phyloP scores from a whole-genome alignment of 2,888 invertebrate genomes.

The Calephelis perditalis region DNA sequence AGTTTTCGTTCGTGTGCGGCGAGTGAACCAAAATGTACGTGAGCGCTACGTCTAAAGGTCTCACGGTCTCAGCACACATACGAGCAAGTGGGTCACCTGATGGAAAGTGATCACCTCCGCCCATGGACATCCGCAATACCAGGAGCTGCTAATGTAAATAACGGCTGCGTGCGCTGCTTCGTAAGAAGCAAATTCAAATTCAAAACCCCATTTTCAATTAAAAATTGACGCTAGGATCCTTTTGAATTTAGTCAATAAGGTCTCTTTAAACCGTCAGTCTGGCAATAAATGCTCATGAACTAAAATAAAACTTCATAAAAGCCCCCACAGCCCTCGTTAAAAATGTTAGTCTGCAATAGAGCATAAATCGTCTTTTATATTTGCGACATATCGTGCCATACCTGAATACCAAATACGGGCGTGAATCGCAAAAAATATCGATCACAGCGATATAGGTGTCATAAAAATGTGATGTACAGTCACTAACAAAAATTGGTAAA shows the following conservation, averaged over 20 bases:
- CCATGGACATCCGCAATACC: too few relatives aligned
- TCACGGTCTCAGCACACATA: too few relatives aligned
- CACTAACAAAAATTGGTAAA: background rate
- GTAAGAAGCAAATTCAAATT: conserved; percentile 2
- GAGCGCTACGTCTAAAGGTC: too few relatives aligned
- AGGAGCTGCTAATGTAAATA: too few relatives aligned
- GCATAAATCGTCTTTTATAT: conserved; percentile 16
- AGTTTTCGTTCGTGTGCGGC: too few relatives aligned
- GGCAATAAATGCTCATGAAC: conserved; percentile 7
- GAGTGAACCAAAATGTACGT: too few relatives aligned
- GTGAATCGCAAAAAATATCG: conserved; percentile 9
- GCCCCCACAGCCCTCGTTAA: conserved; percentile 17
- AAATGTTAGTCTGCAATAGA: conserved; percentile 16
- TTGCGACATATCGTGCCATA: conserved; percentile 12
- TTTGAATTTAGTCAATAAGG: background rate
- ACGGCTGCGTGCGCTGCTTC: background rate
- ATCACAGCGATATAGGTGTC: conserved; percentile 5
- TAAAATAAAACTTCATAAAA: conserved; percentile 14
- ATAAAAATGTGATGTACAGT: conserved; percentile 10
- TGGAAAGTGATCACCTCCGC: too few relatives aligned
- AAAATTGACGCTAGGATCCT: conserved; percentile 6
- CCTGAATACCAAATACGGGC: conserved; percentile 12
- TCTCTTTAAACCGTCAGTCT: background rate
- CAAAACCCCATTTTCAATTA: conserved; percentile 2
- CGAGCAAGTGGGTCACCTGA: too few relatives aligned